Evolutionary conservation across 2,888 invertebrate species (phyloP).

Genomic region (Mimas tiliae): DNA sequence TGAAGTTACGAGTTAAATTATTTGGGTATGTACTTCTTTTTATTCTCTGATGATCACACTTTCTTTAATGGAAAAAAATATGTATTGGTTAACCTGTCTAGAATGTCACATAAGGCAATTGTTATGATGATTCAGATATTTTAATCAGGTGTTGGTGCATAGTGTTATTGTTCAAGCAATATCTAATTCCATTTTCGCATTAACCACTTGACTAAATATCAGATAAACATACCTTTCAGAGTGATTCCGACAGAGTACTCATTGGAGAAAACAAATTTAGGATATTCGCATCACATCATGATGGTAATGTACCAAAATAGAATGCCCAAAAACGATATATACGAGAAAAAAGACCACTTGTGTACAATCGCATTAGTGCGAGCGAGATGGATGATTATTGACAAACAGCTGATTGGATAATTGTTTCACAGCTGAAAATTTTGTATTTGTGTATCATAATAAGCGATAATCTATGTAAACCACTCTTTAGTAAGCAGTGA

Average conservation of each 20-base stretch:
- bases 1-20: too few species aligned
- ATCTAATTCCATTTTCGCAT: neutral
- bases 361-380: slow-evolving; percentile 54
- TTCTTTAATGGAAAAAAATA: neutral
- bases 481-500: slow-evolving; percentile 24
- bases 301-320: slow-evolving; percentile 84
- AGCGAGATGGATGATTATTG: slow-evolving; percentile 71
- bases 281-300: slow-evolving; percentile 78
- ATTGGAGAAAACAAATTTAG: slow-evolving; percentile 71
- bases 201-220: neutral
- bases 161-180: neutral
- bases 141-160: neutral
- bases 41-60: neutral
- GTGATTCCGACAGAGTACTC: slow-evolving; percentile 59
- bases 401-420: slow-evolving; percentile 79
- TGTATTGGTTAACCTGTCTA: neutral
- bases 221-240: slow-evolving; percentile 61
- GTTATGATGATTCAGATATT: neutral
- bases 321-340: slow-evolving; percentile 80
- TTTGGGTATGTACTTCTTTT: neutral
- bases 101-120: neutral
- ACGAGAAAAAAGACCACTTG: slow-evolving; percentile 66
- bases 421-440: slow-evolving; percentile 35
- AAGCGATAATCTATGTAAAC: slow-evolving; percentile 27
- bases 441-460: slow-evolving; percentile 35